Evolutionary conservation across 92 coral and sea anemone genomes (phyloP), one percentile per base, ranked within the genome.

Genomic region (Muricea muricata): DNA sequence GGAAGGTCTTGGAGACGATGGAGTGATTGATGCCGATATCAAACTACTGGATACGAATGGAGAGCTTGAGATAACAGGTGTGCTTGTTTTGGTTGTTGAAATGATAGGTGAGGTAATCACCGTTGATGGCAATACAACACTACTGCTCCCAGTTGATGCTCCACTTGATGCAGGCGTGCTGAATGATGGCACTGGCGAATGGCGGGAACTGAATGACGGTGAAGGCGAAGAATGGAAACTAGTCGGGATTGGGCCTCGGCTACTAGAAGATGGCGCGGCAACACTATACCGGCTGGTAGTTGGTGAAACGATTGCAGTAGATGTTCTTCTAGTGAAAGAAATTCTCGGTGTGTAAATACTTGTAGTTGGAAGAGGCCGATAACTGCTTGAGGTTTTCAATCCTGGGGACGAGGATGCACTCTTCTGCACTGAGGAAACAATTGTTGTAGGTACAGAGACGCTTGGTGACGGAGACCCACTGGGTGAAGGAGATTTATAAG

Each of bases 311-410:
- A 79, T 34, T 0, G 25, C 41, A 29, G 69, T 78, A 4, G 72
- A 63, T 26, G 82, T 29, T 0, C 73, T 50, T 2, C 26, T 17
- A 24, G 65, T 9, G 10, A 68, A 75, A 0, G 0, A 17, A 4
- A 17, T 25, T 54, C 83, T 21, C 63, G 92, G 85, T 46, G 92
- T 68, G 7, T 79, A 84, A 0, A 82, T 35, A 55, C 55, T 78
- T 88, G 80, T 63, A n/a, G 74, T 83, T 39, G 29, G 86, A 40
- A 6, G 68, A 18, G 61, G 40, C 54, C 58, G 72, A 32, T 31
- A 68, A 58, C 10, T n/a, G n/a, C n/a, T 68, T 55, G 39, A 40
- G 21, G 14, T 20, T 48, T 35, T 37, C 1, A 55, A 37, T 0
- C 7, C 57, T 14, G 75, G 41, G 0, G 86, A 70, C 0, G 90